Evolutionary conservation across 2,113 vertebrate genomes (phyloP).

Genomic region (Oncorhynchus mykiss): DNA sequence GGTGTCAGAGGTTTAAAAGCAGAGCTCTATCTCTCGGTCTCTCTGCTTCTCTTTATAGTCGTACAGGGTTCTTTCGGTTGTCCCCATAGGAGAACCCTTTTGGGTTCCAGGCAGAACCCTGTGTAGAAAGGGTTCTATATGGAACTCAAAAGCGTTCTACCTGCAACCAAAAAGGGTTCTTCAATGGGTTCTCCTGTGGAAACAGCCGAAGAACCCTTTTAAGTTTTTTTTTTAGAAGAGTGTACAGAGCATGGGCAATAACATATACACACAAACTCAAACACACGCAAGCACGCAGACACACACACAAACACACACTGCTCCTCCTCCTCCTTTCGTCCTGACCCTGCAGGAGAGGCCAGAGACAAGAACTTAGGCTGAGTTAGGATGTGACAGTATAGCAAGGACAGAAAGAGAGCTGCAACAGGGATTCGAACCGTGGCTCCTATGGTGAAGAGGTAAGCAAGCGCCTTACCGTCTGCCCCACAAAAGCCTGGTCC

Average conservation of each 20-base stretch:
- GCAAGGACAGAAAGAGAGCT: too few relatives aligned
- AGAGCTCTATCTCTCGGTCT: conserved; percentile 45
- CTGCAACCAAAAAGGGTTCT: too few relatives aligned
- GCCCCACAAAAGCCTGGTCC: too few relatives aligned
- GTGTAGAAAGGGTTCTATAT: too few relatives aligned
- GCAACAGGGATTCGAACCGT: neutral
- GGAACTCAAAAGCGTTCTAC: too few relatives aligned
- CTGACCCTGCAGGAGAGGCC: neutral
- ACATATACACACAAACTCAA: conserved; percentile 5
- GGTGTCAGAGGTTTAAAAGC: conserved; percentile 53
- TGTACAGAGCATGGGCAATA: neutral
- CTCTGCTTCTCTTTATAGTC: conserved; percentile 42
- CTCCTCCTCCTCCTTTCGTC: neutral
- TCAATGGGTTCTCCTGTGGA: too few relatives aligned
- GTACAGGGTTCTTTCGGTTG: neutral
- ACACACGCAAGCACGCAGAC: neutral
- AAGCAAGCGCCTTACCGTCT: too few relatives aligned
- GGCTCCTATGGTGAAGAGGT: neutral
- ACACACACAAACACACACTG: neutral
- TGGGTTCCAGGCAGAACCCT: too few relatives aligned
- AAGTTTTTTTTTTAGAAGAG: neutral
- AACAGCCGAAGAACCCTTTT: too few relatives aligned
- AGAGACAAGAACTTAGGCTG: too few relatives aligned
- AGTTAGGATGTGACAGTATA: too few relatives aligned
- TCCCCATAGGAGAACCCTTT: too few relatives aligned